A percentile compares a stretch with the other conserved stretches of the same genome.
Evolutionary conservation across 2,797 vertebrate genomes (phyloP).

Genomic region (Miichthys miiuy): DNA sequence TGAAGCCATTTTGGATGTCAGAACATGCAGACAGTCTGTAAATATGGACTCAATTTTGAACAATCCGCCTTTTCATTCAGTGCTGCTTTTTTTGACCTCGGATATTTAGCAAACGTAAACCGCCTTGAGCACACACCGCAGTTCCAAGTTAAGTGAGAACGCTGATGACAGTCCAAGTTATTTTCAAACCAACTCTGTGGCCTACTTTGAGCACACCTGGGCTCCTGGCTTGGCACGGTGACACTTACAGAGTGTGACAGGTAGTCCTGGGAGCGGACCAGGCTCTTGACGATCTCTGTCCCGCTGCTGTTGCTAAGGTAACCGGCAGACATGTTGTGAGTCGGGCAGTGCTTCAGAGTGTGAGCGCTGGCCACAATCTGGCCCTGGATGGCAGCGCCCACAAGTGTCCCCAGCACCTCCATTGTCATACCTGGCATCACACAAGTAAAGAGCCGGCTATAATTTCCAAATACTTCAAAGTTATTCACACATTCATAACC

Average conservation of each 20-base stretch:
- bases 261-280: constrained; percentile 80
- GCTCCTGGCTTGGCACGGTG: constrained; percentile 37
- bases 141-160: constrained; percentile 27
- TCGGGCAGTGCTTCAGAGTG: constrained; percentile 85
- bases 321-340: constrained; percentile 78
- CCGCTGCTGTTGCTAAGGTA: constrained; percentile 82
- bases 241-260: constrained; percentile 89
- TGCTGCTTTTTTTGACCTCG: constrained; percentile 10
- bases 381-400: constrained; percentile 94
- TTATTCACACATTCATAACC: background rate
- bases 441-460: constrained; percentile 19
- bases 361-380: constrained; percentile 95
- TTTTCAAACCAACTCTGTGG: constrained; percentile 54
- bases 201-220: constrained; percentile 69
- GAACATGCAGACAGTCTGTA: constrained; percentile 40
- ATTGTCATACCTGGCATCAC: constrained; percentile 91
- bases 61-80: constrained; percentile 63
- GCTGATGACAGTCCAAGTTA: constrained; percentile 34
- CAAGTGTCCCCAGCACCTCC: constrained; percentile 93
- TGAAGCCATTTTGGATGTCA: constrained; percentile 51
- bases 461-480: background rate
- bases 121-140: constrained; percentile 42
- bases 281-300: constrained; percentile 74
- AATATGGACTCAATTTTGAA: constrained; percentile 59
- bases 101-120: constrained; percentile 39